These are phyloP conservation scores for Neosilurus mollespiculum DNA, from an alignment of 2,797 vertebrate genomes.

Conservation along the genomic window DNA sequence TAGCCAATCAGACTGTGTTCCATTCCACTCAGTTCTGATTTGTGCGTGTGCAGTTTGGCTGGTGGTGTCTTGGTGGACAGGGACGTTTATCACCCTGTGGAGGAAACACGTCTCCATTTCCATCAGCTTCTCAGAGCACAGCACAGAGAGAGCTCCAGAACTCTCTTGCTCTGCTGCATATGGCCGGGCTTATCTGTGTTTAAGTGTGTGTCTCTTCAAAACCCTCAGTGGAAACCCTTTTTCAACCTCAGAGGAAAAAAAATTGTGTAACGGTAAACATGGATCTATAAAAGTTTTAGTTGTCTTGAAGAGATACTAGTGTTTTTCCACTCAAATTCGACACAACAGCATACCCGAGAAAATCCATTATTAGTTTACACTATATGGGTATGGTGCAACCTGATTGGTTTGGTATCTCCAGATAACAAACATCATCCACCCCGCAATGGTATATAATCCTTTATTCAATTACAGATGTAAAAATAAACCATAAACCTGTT, in stretches of 20 bases:
- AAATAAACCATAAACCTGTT: too few relatives aligned
- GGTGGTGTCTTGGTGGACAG: slow-evolving; percentile 56
- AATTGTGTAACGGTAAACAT: neutral
- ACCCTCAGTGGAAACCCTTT: neutral
- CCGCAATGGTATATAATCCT: too few relatives aligned
- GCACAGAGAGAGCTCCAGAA: slow-evolving; percentile 12
- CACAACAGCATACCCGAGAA: too few relatives aligned
- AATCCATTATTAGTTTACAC: too few relatives aligned
- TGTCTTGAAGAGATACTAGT: neutral
- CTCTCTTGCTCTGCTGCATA: slow-evolving; percentile 1
- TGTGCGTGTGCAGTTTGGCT: slow-evolving; percentile 56
- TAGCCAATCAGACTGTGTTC: slow-evolving; percentile 67
- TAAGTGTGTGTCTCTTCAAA: slow-evolving; percentile 39
- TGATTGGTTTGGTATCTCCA: too few relatives aligned
- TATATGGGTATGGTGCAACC: too few relatives aligned
- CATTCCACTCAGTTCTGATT: slow-evolving; percentile 62
- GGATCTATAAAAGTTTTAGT: neutral
- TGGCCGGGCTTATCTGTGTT: slow-evolving; percentile 32
- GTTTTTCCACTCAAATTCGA: neutral
- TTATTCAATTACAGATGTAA: too few relatives aligned
- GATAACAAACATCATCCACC: too few relatives aligned
- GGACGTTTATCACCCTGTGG: slow-evolving; percentile 67
- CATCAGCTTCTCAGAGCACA: slow-evolving; percentile 24
- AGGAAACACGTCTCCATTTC: slow-evolving; percentile 57
- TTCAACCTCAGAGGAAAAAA: neutral